Base-by-base conservation (phyloP, 2,113 vertebrate species). In the Bujurquina vittata region DNA sequence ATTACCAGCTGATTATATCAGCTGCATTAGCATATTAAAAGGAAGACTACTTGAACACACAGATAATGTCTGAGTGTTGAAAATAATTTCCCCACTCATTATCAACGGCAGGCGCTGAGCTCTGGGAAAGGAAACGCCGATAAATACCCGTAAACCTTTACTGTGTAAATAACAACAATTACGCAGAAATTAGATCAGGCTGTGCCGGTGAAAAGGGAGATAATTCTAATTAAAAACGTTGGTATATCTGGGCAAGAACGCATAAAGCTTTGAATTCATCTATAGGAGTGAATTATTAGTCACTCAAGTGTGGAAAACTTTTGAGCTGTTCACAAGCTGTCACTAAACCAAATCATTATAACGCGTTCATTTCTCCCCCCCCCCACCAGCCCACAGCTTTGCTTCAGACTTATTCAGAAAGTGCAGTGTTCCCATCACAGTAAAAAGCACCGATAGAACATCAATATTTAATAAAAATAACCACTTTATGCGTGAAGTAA, bases 21-120 rank as follows among this genome's bases (percentile, higher is more conserved):
- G 89, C 87, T 0, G 74, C 91, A 95, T 94, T 95, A 94, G 90
- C 94, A 95, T 94, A 95, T 94, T 94, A 93, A 95, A 94, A 93
- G 91, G 87, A 92, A 93, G 93, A 87, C 83, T 91, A 91, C 92
- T 94, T 89, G 86, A 94, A 93, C 88, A 90, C 87, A 79, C 80
- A 85, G 92, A 93, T 94, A 94, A 94, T 94, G 93, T 93, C 87
- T 88, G 88, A 92, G 86, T 91, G 92, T 91, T 90, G 85, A 88
- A 94, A 94, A 95, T 93, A 88, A 93, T 91, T 91, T 79, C 85
- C 92, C 84, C 76, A 80, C 91, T 94, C 90, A 85, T 94, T 94
- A 94, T 92, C 89, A 80, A 88, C 84, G 52, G 79, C 90, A 88
- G 85, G 65, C 90, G 57, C 79, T 1, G 74, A 91, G 86, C 91